Conservation (phyloP, 2,113 vertebrate species). For the Mystacornis crossleyi region DNA sequence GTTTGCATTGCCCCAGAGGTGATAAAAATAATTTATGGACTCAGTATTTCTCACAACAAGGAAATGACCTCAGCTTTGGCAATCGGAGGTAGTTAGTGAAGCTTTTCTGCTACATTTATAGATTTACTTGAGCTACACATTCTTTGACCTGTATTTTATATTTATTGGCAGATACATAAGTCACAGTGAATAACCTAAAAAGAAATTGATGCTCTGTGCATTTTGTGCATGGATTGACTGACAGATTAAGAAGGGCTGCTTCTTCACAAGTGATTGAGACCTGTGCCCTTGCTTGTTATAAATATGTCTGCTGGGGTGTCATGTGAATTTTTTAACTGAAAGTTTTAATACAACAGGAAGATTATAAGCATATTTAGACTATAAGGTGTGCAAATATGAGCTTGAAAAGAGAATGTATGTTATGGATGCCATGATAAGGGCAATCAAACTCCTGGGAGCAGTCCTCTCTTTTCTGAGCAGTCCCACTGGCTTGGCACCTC, state of each 20-base stretch:
- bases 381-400: not conserved
- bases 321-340: slow-evolving; percentile 56
- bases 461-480: not conserved
- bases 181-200: slow-evolving; percentile 78
- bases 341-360: not conserved
- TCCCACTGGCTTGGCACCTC: not conserved
- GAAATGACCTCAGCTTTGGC: slow-evolving; percentile 80
- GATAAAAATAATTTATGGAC: slow-evolving; percentile 80
- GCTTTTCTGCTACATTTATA: slow-evolving; percentile 77
- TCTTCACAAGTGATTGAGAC: slow-evolving; percentile 56
- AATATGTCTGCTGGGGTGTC: slow-evolving; percentile 40
- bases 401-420: not conserved
- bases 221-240: slow-evolving; percentile 68
- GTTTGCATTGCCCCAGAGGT: slow-evolving; percentile 75
- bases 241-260: slow-evolving; percentile 54
- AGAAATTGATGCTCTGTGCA: slow-evolving; percentile 68
- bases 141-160: slow-evolving; percentile 78
- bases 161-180: slow-evolving; percentile 82
- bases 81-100: slow-evolving; percentile 71
- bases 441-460: not conserved
- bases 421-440: not conserved
- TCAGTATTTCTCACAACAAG: slow-evolving; percentile 74
- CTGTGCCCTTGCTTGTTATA: slow-evolving; percentile 57
- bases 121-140: slow-evolving; percentile 78
- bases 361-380: slow-evolving; percentile 1